Evolutionary conservation across 2,113 vertebrate species (phyloP), one percentile per base, ranked within the genome.

Genomic region (Chaenogobius annularis): DNA sequence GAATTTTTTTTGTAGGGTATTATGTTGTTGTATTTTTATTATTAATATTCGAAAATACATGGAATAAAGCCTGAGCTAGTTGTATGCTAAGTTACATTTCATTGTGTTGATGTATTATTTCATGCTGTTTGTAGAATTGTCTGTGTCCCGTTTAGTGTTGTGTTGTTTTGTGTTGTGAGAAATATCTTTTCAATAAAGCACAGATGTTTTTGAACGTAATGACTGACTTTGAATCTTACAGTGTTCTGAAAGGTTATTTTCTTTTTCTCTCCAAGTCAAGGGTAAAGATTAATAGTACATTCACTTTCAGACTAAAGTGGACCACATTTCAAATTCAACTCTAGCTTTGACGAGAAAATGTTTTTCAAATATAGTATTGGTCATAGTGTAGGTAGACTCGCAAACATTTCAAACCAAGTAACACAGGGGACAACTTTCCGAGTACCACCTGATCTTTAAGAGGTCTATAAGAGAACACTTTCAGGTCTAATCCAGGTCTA

Each of bases 101-200:
- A 68, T 64, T 68, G 80, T 76, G 79, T 48, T 69, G 55, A 26
- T 77, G 62, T 74, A 10, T 72, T 26, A 46, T 74, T 69, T 74
- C 48, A 75, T 63, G 54, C 23, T 69, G 73, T 75, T 66, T 73
- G 68, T 69, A 82, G 71, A 69, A 70, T 55, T 80, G 77, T 81
- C 77, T 10, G 3, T 52, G 78, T 90, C 79, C 69, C 73, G 78
- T 87, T 69, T 46, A 59, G 80, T 87, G 79, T 85, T 72, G 81
- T 86, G 63, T 62, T 81, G 79, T 83, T 85, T 58, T 80, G 81
- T 84, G 76, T 37, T 35, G 63, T 85, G 71, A 82, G 58, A 81
- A 87, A 80, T 62, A 54, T 81, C 73, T 87, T 86, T 85, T 37
- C 35, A 79, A 77, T 88, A 88, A 91, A 90, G 63, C 74, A 70